Base-by-base conservation (phyloP, 2,797 vertebrate species). In the Rhinophrynus dorsalis region DNA sequence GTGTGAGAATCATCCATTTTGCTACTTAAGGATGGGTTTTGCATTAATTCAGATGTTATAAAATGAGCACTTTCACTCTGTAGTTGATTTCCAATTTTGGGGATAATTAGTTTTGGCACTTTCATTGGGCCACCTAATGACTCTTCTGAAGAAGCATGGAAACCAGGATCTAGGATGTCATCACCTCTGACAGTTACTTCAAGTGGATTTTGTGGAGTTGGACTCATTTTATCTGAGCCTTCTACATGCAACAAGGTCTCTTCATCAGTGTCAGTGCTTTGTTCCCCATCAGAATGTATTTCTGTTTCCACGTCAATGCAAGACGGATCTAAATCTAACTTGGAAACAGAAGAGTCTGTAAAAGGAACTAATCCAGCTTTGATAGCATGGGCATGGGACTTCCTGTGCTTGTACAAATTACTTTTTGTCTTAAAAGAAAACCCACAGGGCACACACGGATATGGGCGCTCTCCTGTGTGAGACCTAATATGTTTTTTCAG, bases 341-440 rank as follows among this genome's bases (percentile, higher is more conserved):
- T 94, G 60, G 93, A 89, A 58, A 93, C 90, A 1, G 92, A 86
- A n/a, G 95, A 86, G 73, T 99, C 97, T 13, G 96, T 94, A 81
- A 96, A 98, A 20, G 96, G 95, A 76, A 96, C 94, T 51, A 98
- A 84, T 61, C 96, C 95, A 23, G 97, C 96, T 90, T 99, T 99
- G 84, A 99, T 98, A 76, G 97, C 97, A 61, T 99, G 97, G 73
- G 97, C 96, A 48, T 99, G 97, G 29, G 97, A 99, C 79, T 99
- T 99, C 78, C 97, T 93, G 84, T 99, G 97, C 88, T 99, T 99
- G 85, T 99, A 99, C 78, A 99, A 91, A 88, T 99, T 99, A 84
- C 97, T 99, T 86, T 98, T 99, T 0, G 97, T 99, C 90, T 99
- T 99, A 81, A 99, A 99, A 47, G 97, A 98, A 82, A 99, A 99